Evolutionary conservation across 2,797 vertebrate genomes (phyloP), one percentile per base, ranked within the genome.

Genomic region (Catamblyrhynchus diadema): DNA sequence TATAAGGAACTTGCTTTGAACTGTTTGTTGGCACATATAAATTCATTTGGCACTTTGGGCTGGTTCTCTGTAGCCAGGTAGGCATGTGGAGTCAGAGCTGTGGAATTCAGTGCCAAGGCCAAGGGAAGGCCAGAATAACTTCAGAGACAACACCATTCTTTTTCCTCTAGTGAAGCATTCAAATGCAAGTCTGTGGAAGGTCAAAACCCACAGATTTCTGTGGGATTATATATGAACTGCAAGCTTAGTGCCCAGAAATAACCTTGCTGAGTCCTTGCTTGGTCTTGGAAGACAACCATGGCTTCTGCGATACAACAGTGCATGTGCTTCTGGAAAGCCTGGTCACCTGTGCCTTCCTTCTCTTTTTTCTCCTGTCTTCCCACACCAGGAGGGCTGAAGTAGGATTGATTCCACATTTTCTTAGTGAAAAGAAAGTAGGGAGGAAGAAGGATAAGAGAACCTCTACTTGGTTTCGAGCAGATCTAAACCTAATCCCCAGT

Each of bases 291-390:
- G n/a, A 25, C 14, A 67, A 1, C 4, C 6, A 2, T 39, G 18
- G 21, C n/a, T 74, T 56, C 54, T 66, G 33, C 73, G 66, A 18
- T 9, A 12, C 0, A 44, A 1, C 1, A 67, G 24, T 1, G 2
- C 8, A 12, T 2, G 0, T 9, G 13, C 14, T 50, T 45, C n/a
- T 41, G 51, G 71, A 77, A 66, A 74, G 4, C 6, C 74, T 59
- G 25, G 12, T 25, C 5, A 1, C 8, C n/a, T 15, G 32, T 57
- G 25, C 48, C 27, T 60, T 30, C 14, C 48, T 75, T 19, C 42
- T 90, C 23, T 60, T 30, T 14, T 45, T 75, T 42, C 42, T 90
- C 23, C 32, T 33, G 21, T 15, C 23, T 56, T 22, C 30, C 47
- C 6, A 5, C 1, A 0, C 24, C 30, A 60, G 67, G 32, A 78